Conservation (phyloP, 2,113 vertebrate species). For the Phyllostomus hastatus region DNA sequence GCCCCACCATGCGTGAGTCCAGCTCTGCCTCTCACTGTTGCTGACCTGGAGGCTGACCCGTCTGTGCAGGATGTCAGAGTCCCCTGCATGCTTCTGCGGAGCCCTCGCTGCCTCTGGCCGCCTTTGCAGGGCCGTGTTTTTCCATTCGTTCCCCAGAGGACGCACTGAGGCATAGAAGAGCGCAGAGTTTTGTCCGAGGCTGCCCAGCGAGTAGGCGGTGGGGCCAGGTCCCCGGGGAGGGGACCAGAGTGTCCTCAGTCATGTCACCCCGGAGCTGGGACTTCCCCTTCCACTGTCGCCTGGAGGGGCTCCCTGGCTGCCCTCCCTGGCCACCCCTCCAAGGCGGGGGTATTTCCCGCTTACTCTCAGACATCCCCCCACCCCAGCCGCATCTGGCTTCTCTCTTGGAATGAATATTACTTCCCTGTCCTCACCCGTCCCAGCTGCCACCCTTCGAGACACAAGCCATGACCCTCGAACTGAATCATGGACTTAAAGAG, state of each 20-base stretch:
- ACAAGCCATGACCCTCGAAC: neutral
- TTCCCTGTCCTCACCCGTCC: neutral
- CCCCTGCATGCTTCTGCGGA: fast-evolving
- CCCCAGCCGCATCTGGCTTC: neutral
- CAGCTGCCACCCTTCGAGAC: neutral
- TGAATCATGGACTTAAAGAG: neutral
- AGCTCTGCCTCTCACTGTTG: neutral
- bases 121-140: neutral
- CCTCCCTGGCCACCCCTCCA: neutral
- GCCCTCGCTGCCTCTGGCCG: fast-evolving
- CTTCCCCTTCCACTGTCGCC: neutral
- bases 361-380: neutral
- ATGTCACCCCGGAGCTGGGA: neutral
- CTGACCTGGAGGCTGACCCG: too few species aligned
- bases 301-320: neutral
- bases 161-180: neutral
- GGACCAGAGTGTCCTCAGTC: neutral
- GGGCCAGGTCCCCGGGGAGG: neutral
- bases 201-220: neutral
- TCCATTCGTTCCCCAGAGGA: neutral
- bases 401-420: constrained; percentile 14
- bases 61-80: neutral
- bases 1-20: neutral
- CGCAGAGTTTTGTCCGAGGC: neutral
- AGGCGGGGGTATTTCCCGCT: neutral